These are phyloP conservation scores for Pecten maximus DNA, from an alignment of 2,888 invertebrate species.

Conservation along the genomic window DNA sequence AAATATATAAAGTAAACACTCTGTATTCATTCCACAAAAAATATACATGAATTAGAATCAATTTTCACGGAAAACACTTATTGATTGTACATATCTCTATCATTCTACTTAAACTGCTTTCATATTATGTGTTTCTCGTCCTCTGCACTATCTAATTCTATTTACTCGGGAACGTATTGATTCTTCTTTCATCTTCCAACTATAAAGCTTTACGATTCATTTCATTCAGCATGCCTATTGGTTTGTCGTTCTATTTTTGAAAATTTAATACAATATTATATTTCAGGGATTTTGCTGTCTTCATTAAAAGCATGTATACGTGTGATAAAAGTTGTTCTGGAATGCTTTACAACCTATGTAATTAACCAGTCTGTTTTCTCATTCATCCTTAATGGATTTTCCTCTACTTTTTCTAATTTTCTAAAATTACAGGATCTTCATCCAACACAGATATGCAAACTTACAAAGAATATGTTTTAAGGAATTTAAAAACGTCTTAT, in stretches of 20 bases:
- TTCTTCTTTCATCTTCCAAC: neutral
- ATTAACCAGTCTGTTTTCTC: neutral
- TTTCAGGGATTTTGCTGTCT: neutral
- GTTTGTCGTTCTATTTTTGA: neutral
- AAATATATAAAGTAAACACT: no score
- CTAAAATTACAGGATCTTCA: neutral
- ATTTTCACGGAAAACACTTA: no score
- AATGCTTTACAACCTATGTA: neutral
- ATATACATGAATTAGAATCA: no score
- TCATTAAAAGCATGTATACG: neutral
- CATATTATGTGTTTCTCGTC: neutral
- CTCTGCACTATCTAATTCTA: neutral
- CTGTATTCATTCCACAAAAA: no score
- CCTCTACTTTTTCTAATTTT: neutral
- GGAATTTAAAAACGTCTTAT: no score
- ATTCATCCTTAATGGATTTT: neutral
- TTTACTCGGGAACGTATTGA: neutral
- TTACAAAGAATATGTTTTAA: no score
- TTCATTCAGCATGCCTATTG: neutral
- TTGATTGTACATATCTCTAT: no score
- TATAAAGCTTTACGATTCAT: neutral
- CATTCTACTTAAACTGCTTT: no score
- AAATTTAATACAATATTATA: neutral
- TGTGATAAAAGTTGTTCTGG: neutral
- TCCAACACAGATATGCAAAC: neutral